Conservation (phyloP, 2,113 vertebrate genomes). For the Chionomys nivalis region DNA sequence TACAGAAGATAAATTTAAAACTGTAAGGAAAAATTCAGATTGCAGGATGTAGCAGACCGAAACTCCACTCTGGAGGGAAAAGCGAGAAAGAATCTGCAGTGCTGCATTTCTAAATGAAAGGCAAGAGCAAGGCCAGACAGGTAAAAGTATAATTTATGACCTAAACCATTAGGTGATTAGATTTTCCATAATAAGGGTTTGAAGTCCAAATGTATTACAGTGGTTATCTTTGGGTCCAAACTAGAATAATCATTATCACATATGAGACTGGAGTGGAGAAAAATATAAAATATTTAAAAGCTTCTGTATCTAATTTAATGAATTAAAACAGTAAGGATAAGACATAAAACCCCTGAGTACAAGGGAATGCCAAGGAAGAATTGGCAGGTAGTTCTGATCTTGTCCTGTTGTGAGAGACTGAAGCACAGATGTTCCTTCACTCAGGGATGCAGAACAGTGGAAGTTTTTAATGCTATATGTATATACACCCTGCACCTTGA, state of each 20-base stretch:
- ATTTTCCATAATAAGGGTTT: conserved; percentile 82
- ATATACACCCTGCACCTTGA: conserved; percentile 67
- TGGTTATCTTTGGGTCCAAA: conserved; percentile 66
- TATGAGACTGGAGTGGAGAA: conserved; percentile 14
- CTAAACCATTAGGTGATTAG: conserved; percentile 83
- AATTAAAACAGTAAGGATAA: conserved; percentile 76
- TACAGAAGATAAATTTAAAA: not conserved
- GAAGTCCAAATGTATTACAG: conserved; percentile 73
- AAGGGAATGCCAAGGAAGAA: conserved; percentile 58
- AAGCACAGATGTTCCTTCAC: conserved; percentile 68
- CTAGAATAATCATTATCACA: conserved; percentile 71
- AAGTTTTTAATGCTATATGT: conserved; percentile 65
- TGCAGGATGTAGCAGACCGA: not conserved
- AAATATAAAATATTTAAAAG: conserved; percentile 76
- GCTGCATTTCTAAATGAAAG: conserved; percentile 66
- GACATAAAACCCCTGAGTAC: conserved; percentile 70
- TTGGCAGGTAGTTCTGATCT: conserved; percentile 42
- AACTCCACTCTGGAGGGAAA: not conserved
- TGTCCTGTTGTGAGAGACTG: conserved; percentile 25
- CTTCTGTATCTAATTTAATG: conserved; percentile 80
- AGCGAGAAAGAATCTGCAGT: conserved; percentile 46
- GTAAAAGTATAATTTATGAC: conserved; percentile 82
- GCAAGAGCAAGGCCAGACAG: conserved; percentile 66
- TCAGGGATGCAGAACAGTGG: not conserved
- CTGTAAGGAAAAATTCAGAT: not conserved